These are phyloP conservation scores for Elysia chlorotica DNA, from an alignment of 1,140 invertebrate species.

Conservation along the genomic window DNA sequence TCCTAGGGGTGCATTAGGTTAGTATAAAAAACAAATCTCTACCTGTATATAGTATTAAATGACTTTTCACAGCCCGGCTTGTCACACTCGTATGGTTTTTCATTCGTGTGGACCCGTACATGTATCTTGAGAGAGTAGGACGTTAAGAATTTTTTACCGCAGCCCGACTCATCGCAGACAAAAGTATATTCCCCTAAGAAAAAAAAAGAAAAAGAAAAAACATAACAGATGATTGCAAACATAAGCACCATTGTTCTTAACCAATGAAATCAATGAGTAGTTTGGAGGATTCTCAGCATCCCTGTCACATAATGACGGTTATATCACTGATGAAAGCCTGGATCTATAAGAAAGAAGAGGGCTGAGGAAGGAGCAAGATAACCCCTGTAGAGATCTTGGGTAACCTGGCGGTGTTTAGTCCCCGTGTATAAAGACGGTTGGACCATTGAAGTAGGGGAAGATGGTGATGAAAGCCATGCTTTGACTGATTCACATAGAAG, in stretches of 20 bases:
- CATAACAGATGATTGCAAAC: no score
- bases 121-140: constrained; percentile 94
- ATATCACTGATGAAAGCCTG: not conserved
- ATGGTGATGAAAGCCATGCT: no score
- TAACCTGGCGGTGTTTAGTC: no score
- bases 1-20: no score
- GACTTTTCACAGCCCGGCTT: constrained; percentile 83
- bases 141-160: constrained; percentile 92
- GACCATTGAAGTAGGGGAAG: no score
- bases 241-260: no score
- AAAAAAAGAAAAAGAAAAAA: constrained; percentile 38
- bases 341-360: not conserved
- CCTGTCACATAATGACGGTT: not conserved
- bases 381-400: not conserved
- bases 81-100: constrained; percentile 85
- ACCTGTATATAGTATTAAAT: constrained; percentile 93
- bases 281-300: no score
- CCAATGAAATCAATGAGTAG: no score
- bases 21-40: no score
- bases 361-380: not conserved
- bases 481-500: no score
- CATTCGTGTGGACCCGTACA: constrained; percentile 91
- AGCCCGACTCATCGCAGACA: constrained; percentile 83
- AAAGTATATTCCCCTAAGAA: constrained; percentile 88
- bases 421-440: no score